Conservation (phyloP, 2,888 invertebrate species). For the Brachylomia viminalis region DNA sequence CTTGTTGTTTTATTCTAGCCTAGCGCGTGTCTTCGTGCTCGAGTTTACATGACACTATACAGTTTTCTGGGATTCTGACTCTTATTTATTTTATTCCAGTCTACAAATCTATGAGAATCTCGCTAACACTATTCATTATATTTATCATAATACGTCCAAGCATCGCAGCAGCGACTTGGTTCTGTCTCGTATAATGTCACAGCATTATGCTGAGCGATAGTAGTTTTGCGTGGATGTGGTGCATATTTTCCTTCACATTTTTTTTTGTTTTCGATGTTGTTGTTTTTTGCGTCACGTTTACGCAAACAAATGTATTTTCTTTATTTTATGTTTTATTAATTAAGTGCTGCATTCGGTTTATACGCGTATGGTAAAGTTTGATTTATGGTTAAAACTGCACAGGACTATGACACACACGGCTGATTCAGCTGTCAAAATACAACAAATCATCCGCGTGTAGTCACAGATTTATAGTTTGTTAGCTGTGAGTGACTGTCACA, state of each 20-base stretch:
- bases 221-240: background rate
- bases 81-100: background rate
- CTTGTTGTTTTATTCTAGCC: background rate
- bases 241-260: background rate
- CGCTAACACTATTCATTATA: background rate
- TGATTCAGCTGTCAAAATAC: conserved; percentile 15
- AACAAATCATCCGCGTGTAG: conserved; percentile 19
- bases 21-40: background rate
- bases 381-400: background rate
- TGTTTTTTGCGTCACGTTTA: background rate
- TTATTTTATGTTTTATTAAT: background rate
- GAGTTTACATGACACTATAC: background rate
- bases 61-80: background rate
- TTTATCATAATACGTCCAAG: background rate
- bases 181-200: background rate
- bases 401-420: background rate
- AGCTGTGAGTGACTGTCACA: background rate
- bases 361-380: background rate
- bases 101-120: too few relatives aligned
- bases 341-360: background rate
- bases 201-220: background rate
- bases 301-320: background rate
- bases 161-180: background rate
- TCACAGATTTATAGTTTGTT: conserved; percentile 11
- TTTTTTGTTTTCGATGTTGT: too few relatives aligned